Base-by-base conservation (phyloP, 2,113 vertebrate genomes). In the Casuarius casuarius region DNA sequence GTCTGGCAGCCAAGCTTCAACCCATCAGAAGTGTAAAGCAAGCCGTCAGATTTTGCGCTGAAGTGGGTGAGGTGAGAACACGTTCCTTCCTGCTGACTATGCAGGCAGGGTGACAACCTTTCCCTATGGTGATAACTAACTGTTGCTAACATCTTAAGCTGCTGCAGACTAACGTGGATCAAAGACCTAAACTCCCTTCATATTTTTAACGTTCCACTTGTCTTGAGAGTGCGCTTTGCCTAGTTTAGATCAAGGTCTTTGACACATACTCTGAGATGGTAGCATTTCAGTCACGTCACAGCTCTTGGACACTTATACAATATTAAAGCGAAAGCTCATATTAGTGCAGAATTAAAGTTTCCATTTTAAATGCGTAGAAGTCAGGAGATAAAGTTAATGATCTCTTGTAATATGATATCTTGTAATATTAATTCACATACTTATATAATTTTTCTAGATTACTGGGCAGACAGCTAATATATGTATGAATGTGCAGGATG, bases 1-100 rank as follows among this genome's bases (percentile, higher is more conserved):
- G 79, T 71, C 90, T 95, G 96, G 67, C 78, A 94, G 78, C 67
- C 88, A n/a, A 73, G 52, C 63, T 94, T 33, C 52, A 83, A 9
- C 44, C 71, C 66, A 51, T 93, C 82, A 76, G 71, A 91, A 72
- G 90, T 61, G 90, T 61, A 85, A 95, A 94, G 38, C 62, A 94
- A 86, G 65, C 35, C 1, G 0, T 67, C 80, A 80, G 63, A 5
- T 86, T 89, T 79, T 77, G 29, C 23, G 40, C 35, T 90, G 14
- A 9, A 17, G 65, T 61, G 61, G 56, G n/a, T 82, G 31, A 81
- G 48, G 66, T 68, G 86, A 63, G 68, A 86, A 74, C 52, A n/a
- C 5, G 0, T 89, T 84, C n/a, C n/a, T 11, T 75, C 61, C 80
- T 89, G 80, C 61, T 92, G 73, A 54, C 23, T 77, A 0, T 25